Conservation (phyloP, 2,888 invertebrate species). For the Nymphalis urticae region DNA sequence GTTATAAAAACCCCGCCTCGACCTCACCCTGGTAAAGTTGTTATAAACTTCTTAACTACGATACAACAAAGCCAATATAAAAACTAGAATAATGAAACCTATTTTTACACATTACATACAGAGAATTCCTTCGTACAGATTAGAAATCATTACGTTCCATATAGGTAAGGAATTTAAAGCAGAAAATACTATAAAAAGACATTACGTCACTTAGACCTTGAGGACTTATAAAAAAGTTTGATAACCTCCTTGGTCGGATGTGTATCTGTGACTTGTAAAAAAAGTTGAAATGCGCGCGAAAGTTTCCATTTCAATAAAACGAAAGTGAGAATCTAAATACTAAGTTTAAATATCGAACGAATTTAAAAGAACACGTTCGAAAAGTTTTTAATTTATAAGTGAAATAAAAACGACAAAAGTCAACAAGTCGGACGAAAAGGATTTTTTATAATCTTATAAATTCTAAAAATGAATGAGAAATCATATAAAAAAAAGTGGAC, state of each 20-base stretch:
- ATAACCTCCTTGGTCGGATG: constrained; percentile 37
- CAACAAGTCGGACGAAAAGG: no score
- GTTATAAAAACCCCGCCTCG: no score
- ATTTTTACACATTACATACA: neutral
- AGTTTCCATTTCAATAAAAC: constrained; percentile 46
- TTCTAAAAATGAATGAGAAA: constrained; percentile 1
- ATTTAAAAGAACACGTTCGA: neutral
- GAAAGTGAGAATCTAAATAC: constrained; percentile 38
- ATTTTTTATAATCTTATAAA: no score
- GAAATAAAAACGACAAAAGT: no score
- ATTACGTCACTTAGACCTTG: constrained; percentile 36
- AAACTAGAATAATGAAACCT: neutral
- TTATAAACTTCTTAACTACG: no score
- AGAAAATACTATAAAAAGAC: neutral
- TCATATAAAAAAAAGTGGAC: neutral
- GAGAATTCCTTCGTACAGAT: neutral
- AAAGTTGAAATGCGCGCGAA: constrained; percentile 40
- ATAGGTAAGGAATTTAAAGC: neutral
- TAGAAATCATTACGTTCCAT: neutral
- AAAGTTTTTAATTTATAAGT: neutral
- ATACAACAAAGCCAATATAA: neutral
- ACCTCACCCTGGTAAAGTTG: no score
- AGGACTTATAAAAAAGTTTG: constrained; percentile 35
- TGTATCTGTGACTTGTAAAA: constrained; percentile 9
- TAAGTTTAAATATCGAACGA: neutral